Percentiles rank a stretch among this genome's conserved stretches.
Evolutionary conservation across 2,797 vertebrate genomes (phyloP).

Genomic region (Emydoidea blandingii): DNA sequence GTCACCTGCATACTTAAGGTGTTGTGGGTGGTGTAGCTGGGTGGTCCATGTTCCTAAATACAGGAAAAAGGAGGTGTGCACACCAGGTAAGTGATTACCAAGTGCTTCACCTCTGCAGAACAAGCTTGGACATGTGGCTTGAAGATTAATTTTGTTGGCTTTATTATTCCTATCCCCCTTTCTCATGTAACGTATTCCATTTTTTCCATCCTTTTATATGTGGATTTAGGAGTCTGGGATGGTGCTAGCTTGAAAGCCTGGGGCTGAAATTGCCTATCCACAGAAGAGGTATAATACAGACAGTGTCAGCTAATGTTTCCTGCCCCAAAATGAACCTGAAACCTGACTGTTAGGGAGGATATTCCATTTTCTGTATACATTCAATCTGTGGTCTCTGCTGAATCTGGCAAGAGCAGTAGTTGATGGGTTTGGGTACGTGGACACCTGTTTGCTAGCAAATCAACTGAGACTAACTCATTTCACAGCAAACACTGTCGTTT

Average conservation of each 20-base stretch:
- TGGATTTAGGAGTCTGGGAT: background rate
- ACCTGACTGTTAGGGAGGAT: background rate
- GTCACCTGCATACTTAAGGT: constrained; percentile 3
- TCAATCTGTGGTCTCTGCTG: background rate
- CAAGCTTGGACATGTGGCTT: background rate
- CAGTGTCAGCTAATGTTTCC: background rate
- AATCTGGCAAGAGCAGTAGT: background rate
- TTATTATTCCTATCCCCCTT: background rate
- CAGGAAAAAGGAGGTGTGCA: constrained; percentile 12
- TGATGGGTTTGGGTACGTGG: background rate
- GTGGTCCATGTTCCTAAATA: constrained; percentile 58
- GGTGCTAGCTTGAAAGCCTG: background rate
- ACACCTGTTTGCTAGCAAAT: background rate
- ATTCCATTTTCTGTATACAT: background rate
- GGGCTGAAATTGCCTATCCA: background rate
- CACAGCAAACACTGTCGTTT: background rate
- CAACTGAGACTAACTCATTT: background rate
- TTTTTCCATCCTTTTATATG: background rate
- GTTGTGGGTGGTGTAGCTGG: constrained; percentile 19
- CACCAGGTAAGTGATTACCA: constrained; percentile 33
- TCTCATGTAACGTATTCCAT: background rate
- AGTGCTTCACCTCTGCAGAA: constrained; percentile 54
- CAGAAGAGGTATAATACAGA: background rate
- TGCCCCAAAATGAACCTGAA: background rate
- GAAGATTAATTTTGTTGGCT: background rate